phyloP scores from a whole-genome alignment of 2,113 vertebrate species.

The Takifugu bimaculatus region DNA sequence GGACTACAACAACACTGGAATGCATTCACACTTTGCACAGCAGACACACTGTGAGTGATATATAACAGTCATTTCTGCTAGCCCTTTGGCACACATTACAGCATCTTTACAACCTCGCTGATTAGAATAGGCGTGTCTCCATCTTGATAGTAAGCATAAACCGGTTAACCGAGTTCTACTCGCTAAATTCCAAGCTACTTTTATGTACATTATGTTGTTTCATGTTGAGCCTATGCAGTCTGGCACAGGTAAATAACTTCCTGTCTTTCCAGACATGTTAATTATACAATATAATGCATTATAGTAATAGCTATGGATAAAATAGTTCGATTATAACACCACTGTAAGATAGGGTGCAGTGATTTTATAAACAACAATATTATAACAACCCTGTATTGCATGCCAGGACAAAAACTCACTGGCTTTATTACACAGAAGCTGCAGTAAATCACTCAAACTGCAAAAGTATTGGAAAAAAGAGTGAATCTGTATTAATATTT shows the following conservation, averaged over 20 bases:
- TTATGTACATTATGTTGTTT: neutral
- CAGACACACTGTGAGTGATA: neutral
- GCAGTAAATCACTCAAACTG: neutral
- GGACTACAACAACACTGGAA: neutral
- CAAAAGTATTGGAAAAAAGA: neutral
- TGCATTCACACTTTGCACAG: too few relatives aligned
- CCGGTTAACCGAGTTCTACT: conserved; percentile 9
- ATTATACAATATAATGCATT: neutral
- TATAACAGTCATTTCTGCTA: neutral
- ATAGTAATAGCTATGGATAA: too few relatives aligned
- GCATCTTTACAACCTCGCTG: neutral
- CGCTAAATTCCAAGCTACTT: neutral
- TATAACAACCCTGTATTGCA: too few relatives aligned
- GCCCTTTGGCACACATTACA: neutral
- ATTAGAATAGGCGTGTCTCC: neutral
- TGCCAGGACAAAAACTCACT: too few relatives aligned
- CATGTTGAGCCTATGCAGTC: neutral
- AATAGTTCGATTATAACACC: too few relatives aligned
- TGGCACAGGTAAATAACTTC: neutral
- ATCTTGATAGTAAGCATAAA: neutral
- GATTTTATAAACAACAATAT: too few relatives aligned
- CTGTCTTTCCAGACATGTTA: neutral
- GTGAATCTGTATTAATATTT: neutral
- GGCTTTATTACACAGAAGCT: too few relatives aligned
- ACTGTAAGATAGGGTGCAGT: too few relatives aligned